A percentile compares a stretch with the other conserved stretches of the same genome.
Conservation (phyloP, 2,888 invertebrate species). For the Meliscaeva auricollis region DNA sequence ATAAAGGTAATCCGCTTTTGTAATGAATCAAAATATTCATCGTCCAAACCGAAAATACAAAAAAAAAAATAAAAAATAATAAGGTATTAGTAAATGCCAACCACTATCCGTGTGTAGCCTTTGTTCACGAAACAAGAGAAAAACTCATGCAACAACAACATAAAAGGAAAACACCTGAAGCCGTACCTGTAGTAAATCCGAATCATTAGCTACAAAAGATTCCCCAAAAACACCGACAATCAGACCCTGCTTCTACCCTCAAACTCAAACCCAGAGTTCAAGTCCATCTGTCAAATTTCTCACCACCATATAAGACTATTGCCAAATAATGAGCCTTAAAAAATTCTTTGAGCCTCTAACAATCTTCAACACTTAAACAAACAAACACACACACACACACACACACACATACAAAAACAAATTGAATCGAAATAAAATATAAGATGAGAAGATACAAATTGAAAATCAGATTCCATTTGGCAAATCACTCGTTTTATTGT, state of each 20-base stretch:
- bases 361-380: slow-evolving; percentile 42
- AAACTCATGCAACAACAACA: neutral
- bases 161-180: slow-evolving; percentile 29
- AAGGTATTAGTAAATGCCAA: neutral
- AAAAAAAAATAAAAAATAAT: neutral
- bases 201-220: slow-evolving; percentile 56
- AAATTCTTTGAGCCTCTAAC: slow-evolving; percentile 47
- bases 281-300: slow-evolving; percentile 30
- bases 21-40: slow-evolving; percentile 27
- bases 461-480: slow-evolving; percentile 72
- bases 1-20: slow-evolving; percentile 5
- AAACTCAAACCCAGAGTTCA: neutral
- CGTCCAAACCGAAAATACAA: neutral
- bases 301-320: slow-evolving; percentile 50
- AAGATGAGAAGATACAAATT: slow-evolving; percentile 55
- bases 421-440: slow-evolving; percentile 5
- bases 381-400: slow-evolving; percentile 26
- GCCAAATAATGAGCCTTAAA: slow-evolving; percentile 64
- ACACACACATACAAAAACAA: neutral
- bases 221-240: slow-evolving; percentile 22
- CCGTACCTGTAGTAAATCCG: slow-evolving; percentile 9
- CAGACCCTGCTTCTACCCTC: neutral
- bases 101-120: neutral
- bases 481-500: slow-evolving; percentile 70
- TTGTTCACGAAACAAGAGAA: neutral